Percentiles rank a stretch among this genome's conserved stretches.
Evolutionary conservation across 2,888 invertebrate genomes (phyloP).

Genomic region (Arrhopalites spinosus): DNA sequence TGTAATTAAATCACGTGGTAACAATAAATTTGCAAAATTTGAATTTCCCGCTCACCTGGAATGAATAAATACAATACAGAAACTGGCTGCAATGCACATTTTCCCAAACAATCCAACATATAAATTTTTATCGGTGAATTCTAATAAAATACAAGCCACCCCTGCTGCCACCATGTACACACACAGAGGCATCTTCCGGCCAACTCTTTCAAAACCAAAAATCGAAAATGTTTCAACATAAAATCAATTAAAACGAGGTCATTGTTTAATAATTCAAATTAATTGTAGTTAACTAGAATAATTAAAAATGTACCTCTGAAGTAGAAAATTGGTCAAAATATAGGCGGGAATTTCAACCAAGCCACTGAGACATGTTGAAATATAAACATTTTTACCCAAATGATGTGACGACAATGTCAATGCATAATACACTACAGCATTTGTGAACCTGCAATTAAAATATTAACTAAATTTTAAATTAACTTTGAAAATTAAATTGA

Average conservation of each 20-base stretch:
- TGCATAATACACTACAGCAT: conserved; percentile 57
- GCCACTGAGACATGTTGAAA: conserved; percentile 56
- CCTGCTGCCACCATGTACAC: conserved; percentile 54
- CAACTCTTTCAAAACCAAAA: conserved; percentile 47
- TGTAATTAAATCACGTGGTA: too few species aligned
- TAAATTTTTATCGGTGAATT: conserved; percentile 39
- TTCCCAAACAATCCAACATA: conserved; percentile 59
- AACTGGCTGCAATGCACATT: conserved; percentile 61
- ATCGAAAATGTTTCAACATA: too few species aligned
- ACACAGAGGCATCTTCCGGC: conserved; percentile 55
- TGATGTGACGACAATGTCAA: conserved; percentile 56
- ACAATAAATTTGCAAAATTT: too few species aligned
- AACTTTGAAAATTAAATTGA: too few species aligned
- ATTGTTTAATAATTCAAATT: too few species aligned
- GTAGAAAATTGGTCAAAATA: conserved; percentile 50
- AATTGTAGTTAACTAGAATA: neutral
- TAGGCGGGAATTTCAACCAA: conserved; percentile 57
- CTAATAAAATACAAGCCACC: conserved; percentile 51
- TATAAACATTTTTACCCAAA: conserved; percentile 55
- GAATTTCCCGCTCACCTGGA: conserved; percentile 51
- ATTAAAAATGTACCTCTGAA: conserved; percentile 52
- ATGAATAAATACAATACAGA: conserved; percentile 62
- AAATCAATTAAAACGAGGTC: too few species aligned
- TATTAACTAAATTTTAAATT: too few species aligned
- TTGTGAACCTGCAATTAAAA: conserved; percentile 57